A percentile compares a stretch with the other conserved stretches of the same genome.
Evolutionary conservation across 2,888 invertebrate genomes (phyloP).

Genomic region (Parnassius apollo): DNA sequence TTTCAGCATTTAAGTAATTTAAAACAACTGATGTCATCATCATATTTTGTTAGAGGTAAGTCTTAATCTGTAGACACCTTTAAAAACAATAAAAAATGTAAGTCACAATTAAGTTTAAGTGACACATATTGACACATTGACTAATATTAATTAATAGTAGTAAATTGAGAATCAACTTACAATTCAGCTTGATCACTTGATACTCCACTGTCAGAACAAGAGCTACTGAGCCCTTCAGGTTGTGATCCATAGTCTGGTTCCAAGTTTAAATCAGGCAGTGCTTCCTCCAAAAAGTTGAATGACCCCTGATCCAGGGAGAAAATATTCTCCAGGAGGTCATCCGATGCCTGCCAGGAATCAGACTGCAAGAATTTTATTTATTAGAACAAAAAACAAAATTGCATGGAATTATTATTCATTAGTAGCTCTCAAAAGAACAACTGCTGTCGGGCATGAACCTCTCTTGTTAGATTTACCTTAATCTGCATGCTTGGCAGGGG

Average conservation of each 20-base stretch:
- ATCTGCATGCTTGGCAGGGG: no score
- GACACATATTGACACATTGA: background rate
- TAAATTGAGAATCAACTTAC: constrained; percentile 52
- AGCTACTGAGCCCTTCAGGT: constrained; percentile 66
- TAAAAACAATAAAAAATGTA: background rate
- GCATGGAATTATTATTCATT: no score
- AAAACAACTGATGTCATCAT: no score
- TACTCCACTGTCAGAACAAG: constrained; percentile 86
- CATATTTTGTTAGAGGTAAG: no score
- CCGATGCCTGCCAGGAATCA: constrained; percentile 73
- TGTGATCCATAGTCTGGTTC: constrained; percentile 57
- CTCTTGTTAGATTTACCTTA: no score
- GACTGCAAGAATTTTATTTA: constrained; percentile 49
- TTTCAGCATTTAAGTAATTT: no score
- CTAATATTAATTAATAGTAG: background rate
- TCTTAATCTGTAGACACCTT: no score
- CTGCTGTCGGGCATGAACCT: no score
- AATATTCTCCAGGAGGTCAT: constrained; percentile 86
- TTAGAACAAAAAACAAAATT: no score
- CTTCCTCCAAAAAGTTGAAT: constrained; percentile 81
- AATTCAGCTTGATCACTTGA: constrained; percentile 83
- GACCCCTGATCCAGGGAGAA: constrained; percentile 83
- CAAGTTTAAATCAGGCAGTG: constrained; percentile 70
- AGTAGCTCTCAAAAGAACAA: no score
- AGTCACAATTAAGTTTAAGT: background rate